Conservation (phyloP, 2,113 vertebrate species). For the Calyptommatus sinebrachiatus region DNA sequence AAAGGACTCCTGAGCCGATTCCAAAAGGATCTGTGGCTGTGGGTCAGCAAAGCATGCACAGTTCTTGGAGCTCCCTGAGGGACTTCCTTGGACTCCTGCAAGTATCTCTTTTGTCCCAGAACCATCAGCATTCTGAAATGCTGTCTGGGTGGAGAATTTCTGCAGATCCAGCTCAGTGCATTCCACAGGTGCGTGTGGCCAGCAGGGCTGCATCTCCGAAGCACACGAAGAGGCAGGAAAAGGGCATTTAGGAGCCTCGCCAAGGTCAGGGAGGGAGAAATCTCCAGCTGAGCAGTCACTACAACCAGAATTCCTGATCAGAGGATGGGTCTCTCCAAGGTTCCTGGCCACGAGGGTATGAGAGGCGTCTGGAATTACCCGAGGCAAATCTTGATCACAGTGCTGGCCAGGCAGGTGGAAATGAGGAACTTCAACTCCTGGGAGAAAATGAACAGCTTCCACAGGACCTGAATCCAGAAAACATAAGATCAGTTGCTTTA, state of each 20-base stretch:
- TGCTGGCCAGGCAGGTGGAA: conserved; percentile 52
- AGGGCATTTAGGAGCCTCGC: accelerated
- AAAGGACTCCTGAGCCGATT: accelerated
- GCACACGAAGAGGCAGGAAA: conserved; percentile 66
- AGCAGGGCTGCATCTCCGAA: conserved; percentile 64
- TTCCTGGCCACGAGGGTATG: conserved; percentile 51
- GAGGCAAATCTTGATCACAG: conserved; percentile 25
- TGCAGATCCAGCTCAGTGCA: conserved; percentile 82
- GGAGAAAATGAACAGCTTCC: conserved; percentile 54
- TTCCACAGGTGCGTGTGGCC: conserved; percentile 73
- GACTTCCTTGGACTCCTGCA: neutral
- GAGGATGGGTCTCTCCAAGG: conserved; percentile 62
- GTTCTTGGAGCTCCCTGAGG: neutral
- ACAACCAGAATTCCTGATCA: conserved; percentile 44
- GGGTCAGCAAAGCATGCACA: neutral
- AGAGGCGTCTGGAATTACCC: neutral
- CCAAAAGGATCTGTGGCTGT: neutral
- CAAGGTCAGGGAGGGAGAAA: neutral
- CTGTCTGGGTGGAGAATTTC: conserved; percentile 56
- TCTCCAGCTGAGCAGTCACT: conserved; percentile 35
- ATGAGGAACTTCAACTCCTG: conserved; percentile 31
- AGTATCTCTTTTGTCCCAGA: accelerated
- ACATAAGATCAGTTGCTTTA: neutral
- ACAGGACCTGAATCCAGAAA: conserved; percentile 52
- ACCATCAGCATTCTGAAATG: neutral